Conservation (phyloP, 1,140 invertebrate species). For the Lysiphlebus fabarum region DNA sequence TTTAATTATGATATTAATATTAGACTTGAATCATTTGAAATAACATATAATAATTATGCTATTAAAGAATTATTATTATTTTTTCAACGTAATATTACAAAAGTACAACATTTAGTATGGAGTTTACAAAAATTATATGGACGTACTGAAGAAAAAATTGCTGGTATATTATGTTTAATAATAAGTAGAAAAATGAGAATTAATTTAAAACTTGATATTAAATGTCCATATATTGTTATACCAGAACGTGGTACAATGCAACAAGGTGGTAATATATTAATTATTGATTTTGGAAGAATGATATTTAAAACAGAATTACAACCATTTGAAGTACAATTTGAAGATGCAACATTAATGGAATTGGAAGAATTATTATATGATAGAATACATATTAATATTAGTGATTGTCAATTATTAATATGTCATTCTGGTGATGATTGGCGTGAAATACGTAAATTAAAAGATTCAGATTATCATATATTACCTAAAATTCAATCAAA, state of each 20-base stretch:
- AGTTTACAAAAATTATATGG: conserved; percentile 38
- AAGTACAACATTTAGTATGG: conserved; percentile 40
- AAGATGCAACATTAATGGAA: conserved; percentile 80
- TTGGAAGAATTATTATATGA: conserved; percentile 79
- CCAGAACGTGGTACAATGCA: conserved; percentile 76
- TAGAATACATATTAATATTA: conserved; percentile 68
- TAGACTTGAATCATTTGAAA: conserved; percentile 71
- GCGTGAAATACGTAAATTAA: conserved; percentile 66
- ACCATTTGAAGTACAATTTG: conserved; percentile 63
- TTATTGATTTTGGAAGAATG: conserved; percentile 72
- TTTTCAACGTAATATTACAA: conserved; percentile 59
- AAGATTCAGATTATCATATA: conserved; percentile 74
- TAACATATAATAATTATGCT: conserved; percentile 78
- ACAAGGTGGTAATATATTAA: conserved; percentile 69
- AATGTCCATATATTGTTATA: conserved; percentile 74
- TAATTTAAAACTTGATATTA: conserved; percentile 72
- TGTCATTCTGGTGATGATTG: conserved; percentile 65
- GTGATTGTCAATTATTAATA: conserved; percentile 62
- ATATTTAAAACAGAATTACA: conserved; percentile 74
- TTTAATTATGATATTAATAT: conserved; percentile 69
- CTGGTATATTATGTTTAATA: conserved; percentile 39
- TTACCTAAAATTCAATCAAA: conserved; percentile 70
- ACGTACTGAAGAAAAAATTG: conserved; percentile 32
- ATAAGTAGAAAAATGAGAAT: conserved; percentile 63
- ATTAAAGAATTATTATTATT: conserved; percentile 73